Base-by-base conservation (phyloP, 2,113 vertebrate species). In the Actenoides lindsayi region DNA sequence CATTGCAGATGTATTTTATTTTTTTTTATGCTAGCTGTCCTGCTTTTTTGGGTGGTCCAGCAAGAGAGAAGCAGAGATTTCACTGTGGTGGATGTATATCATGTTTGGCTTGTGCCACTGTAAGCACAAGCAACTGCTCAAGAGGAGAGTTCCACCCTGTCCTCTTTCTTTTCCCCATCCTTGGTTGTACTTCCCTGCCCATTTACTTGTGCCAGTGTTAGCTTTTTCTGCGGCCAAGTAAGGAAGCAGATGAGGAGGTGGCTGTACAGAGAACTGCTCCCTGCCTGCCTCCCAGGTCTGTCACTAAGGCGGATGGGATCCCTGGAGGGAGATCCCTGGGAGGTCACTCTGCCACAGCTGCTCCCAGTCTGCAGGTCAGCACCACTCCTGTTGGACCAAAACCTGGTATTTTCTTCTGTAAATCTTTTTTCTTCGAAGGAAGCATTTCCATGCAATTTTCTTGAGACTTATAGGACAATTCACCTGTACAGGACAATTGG, bases 231-330 rank as follows among this genome's bases (percentile, higher is more conserved):
- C 53, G 63, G 41, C 25, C 59, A 48, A n/a, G 25, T 19, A 44
- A 65, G 1, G 1, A 25, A 80, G 44, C 44, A 73, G 67, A 20
- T 30, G 13, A 64, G 42, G 67, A 73, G 11, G 46, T 86, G 70
- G 12, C 19, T 1, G 0, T 17, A 15, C 31, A 64, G 42, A n/a
- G 25, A 44, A 10, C 31, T 64, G 35, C 44, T 64, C 35, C 28
- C 17, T 75, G 13, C 63, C 75, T 3, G 0, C 9, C 8, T 80
- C 50, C 68, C 35, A 33, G 23, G 3, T 77, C 33, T 0, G 0
- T 33, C 54, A 37, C 67, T 62, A 30, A 24, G 42, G 39, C 3
- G 6, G 28, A 8, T 60, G 31, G 20, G 21, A 50, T 81, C 42
- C 11, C 31, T 68, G 31, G 59, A 27, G 19, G 28, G 48, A 46